phyloP scores from a whole-genome alignment of 2,888 invertebrate species.

The Entomobrya multifasciata region DNA sequence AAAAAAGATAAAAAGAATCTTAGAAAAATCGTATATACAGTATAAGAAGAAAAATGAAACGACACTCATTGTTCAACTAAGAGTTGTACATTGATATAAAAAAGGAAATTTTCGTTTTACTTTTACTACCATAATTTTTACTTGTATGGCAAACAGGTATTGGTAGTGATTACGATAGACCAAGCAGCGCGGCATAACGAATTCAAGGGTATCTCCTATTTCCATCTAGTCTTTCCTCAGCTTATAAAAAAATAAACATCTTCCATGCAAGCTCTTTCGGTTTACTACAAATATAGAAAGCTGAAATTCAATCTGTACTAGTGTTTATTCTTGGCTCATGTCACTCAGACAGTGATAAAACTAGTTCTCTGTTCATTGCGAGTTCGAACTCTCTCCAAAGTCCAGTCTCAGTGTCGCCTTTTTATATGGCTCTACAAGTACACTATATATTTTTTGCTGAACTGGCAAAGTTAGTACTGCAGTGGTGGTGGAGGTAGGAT shows the following conservation, averaged over 20 bases:
- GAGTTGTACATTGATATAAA: not conserved
- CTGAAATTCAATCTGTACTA: slow-evolving; percentile 8
- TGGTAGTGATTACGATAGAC: not conserved
- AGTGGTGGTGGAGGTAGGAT: not conserved
- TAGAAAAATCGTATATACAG: too few species aligned
- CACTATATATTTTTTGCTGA: slow-evolving; percentile 12
- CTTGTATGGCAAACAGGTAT: not conserved
- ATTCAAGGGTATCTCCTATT: not conserved
- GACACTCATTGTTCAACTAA: not conserved
- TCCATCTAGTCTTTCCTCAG: not conserved
- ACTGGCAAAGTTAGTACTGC: slow-evolving; percentile 7
- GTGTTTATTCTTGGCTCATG: not conserved
- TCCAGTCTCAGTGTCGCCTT: slow-evolving; percentile 11
- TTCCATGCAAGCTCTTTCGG: too few species aligned
- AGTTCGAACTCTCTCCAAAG: not conserved
- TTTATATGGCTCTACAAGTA: not conserved
- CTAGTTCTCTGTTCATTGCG: not conserved
- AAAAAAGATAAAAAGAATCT: slow-evolving; percentile 11
- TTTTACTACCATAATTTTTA: not conserved
- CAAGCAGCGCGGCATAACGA: not conserved
- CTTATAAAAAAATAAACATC: slow-evolving; percentile 1
- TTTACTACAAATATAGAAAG: not conserved
- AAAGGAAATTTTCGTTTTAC: not conserved
- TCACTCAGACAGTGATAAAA: slow-evolving; percentile 12
- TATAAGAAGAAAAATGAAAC: slow-evolving; percentile 6